A percentile compares a stretch with the other conserved stretches of the same genome.
Evolutionary conservation across 2,113 vertebrate species (phyloP).

Genomic region (Melanerpes aurifrons): DNA sequence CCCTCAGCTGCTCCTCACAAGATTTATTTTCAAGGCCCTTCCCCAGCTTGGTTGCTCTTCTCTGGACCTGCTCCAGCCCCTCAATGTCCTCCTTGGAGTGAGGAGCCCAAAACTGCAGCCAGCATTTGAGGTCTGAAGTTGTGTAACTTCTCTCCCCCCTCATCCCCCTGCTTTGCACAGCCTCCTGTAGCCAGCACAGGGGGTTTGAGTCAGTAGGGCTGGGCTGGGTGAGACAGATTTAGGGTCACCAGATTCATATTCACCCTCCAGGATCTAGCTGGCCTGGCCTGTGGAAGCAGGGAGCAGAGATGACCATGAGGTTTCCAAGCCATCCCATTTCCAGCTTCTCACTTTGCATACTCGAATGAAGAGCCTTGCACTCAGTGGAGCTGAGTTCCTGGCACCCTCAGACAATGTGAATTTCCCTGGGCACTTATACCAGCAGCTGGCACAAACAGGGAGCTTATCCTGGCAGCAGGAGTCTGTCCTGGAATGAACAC

Average conservation of each 20-base stretch:
- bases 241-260: not conserved
- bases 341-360: not conserved
- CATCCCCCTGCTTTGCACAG: fast-evolving
- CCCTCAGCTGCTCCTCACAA: too few relatives aligned
- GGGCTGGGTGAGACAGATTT: fast-evolving
- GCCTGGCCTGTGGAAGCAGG: not conserved
- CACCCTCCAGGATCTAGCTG: not conserved
- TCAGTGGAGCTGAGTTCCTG: not conserved
- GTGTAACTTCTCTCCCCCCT: not conserved
- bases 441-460: not conserved
- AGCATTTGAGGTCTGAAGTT: too few relatives aligned
- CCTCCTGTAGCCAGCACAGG: not conserved
- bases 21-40: too few relatives aligned
- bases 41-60: too few relatives aligned
- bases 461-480: not conserved
- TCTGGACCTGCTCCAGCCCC: too few relatives aligned
- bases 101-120: too few relatives aligned
- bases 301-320: fast-evolving
- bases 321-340: not conserved
- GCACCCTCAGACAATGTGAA: not conserved
- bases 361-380: not conserved
- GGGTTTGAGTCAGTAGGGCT: not conserved
- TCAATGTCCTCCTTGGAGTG: too few relatives aligned
- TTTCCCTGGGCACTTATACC: not conserved
- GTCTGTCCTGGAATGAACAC: not conserved